These are phyloP conservation scores for Psix sp. DNA, from an alignment of 1,140 invertebrate genomes.

Conservation along the genomic window DNA sequence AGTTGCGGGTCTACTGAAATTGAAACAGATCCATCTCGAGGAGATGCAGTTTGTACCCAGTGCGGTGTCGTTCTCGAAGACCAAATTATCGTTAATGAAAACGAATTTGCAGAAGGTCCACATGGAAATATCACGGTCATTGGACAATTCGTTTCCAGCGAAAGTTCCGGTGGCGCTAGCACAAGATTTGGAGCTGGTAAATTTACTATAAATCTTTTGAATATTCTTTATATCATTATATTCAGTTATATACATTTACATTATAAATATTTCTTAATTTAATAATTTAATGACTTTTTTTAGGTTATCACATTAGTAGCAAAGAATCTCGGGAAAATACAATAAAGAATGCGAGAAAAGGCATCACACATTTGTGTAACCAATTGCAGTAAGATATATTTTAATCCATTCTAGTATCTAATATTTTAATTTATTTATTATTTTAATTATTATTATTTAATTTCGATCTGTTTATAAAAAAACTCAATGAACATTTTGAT, in stretches of 20 bases:
- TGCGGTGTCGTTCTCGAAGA: constrained; percentile 98
- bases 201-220: constrained; percentile 15
- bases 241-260: not conserved
- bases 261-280: constrained; percentile 5
- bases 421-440: constrained; percentile 10
- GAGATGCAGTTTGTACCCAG: constrained; percentile 96
- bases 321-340: constrained; percentile 94
- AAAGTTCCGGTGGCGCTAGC: constrained; percentile 88
- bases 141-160: constrained; percentile 94
- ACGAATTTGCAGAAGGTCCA: constrained; percentile 95
- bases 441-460: constrained; percentile 1
- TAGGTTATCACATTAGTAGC: constrained; percentile 87
- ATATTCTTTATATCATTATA: not conserved
- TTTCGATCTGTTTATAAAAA: too few species aligned
- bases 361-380: constrained; percentile 87
- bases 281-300: constrained; percentile 58
- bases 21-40: constrained; percentile 92
- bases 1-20: constrained; percentile 97
- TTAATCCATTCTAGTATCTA: too few species aligned
- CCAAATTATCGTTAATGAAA: constrained; percentile 96
- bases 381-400: constrained; percentile 80
- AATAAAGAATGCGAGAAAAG: constrained; percentile 89
- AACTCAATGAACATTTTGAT: too few species aligned
- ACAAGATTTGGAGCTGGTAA: constrained; percentile 83
- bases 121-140: constrained; percentile 91